Evolutionary conservation across 2,113 vertebrate species (phyloP), one percentile per base, ranked within the genome.

Genomic region (Pelecanoides urinatrix): DNA sequence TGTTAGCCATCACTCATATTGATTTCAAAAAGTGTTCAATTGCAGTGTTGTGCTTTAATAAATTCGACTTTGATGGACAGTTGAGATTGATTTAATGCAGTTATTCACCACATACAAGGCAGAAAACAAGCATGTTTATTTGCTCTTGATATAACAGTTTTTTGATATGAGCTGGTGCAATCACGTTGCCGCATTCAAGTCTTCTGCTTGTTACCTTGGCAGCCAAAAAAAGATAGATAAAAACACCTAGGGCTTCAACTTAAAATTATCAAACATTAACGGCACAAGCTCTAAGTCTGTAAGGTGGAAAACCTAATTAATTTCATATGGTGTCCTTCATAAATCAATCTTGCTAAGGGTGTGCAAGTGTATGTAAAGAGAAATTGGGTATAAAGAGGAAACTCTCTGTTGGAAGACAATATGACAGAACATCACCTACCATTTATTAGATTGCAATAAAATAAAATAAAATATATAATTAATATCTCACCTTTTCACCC

Each of bases 41-140:
- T 92, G 30, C 49, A 52, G 27, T 81, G 75, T 29, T 96, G 38
- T 55, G n/a, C 40, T 92, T 95, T 94, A 91, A 75, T 90, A 94
- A 93, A 75, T 83, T 85, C 25, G n/a, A 90, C 71, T 92, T 88
- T 97, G 92, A 97, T 93, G 40, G 96, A 90, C 86, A 94, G 88
- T 26, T 88, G 65, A 88, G 78, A 92, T 89, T 95, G 92, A 95
- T 85, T 92, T 94, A 90, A 65, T 79, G 30, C 38, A 83, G 65
- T 96, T 95, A 84, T 94, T 94, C 71, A 68, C 50, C 65, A 77
- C 36, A 59, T 52, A 70, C 32, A 81, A 75, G 88, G 47, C 71
- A 73, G 65, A 80, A 92, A 93, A 86, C 74, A 95, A 88, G 52
- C 38, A 71, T 32, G 65, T 90, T 94, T 96, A 83, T 94, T 96